Evolutionary conservation across 2,888 invertebrate species (phyloP).

Genomic region (Odontothrips loti): DNA sequence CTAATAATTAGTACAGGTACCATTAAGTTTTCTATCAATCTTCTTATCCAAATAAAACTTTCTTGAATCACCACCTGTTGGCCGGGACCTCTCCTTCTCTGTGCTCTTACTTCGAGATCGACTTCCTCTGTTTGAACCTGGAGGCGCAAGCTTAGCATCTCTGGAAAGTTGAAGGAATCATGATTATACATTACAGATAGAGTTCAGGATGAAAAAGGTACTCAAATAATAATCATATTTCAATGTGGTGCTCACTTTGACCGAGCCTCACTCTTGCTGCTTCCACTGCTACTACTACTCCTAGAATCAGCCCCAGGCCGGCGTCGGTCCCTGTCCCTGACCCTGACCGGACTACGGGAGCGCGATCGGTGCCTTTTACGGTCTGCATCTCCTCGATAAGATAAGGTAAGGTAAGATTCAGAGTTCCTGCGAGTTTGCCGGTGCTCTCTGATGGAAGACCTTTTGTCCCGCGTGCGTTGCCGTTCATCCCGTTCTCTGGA

Average conservation of each 20-base stretch:
- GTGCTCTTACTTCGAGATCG: slow-evolving; percentile 17
- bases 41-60: slow-evolving; percentile 13
- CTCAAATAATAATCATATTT: not conserved
- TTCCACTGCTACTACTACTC: slow-evolving; percentile 1
- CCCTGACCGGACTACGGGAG: slow-evolving; percentile 29
- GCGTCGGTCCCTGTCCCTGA: slow-evolving; percentile 27
- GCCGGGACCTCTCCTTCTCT: not conserved
- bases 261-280: not conserved
- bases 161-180: not conserved
- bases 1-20: not conserved
- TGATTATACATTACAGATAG: not conserved
- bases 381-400: not conserved
- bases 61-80: not conserved
- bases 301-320: not conserved
- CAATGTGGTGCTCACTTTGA: not conserved
- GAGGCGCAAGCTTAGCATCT: not conserved
- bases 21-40: slow-evolving; percentile 6
- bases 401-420: too few species aligned
- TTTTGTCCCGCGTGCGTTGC: not conserved
- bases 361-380: slow-evolving; percentile 30
- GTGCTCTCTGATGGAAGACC: not conserved
- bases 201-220: not conserved
- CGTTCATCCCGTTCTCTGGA: not conserved
- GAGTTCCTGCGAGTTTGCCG: not conserved
- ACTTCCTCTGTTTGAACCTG: slow-evolving; percentile 39